phyloP scores from a whole-genome alignment of 2,888 invertebrate species.

The Scrobipalpa costella region DNA sequence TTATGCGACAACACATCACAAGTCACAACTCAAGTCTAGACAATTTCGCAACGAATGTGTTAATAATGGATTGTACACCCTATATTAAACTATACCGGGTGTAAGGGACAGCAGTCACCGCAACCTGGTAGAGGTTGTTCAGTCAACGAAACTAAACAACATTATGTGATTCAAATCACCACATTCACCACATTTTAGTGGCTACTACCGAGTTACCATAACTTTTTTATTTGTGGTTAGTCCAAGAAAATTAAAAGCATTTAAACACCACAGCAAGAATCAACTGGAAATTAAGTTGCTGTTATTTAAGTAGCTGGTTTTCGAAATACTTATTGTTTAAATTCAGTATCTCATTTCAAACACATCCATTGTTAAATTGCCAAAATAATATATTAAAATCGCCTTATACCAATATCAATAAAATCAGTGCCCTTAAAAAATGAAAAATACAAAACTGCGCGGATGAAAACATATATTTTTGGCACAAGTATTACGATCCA shows the following conservation, averaged over 20 bases:
- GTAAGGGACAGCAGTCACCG: too few relatives aligned
- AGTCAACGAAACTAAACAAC: too few relatives aligned
- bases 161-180: too few relatives aligned
- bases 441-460: neutral
- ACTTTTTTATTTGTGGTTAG: too few relatives aligned
- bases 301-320: too few relatives aligned
- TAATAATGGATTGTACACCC: neutral
- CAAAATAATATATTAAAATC: constrained; percentile 23
- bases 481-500: constrained; percentile 60
- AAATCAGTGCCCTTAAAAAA: constrained; percentile 9
- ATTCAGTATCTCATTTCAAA: constrained; percentile 5
- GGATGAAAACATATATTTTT: constrained; percentile 43
- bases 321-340: neutral
- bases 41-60: constrained; percentile 18
- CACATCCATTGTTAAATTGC: constrained; percentile 18
- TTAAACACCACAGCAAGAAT: too few relatives aligned
- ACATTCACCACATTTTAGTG: too few relatives aligned
- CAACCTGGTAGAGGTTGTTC: too few relatives aligned
- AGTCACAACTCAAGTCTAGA: constrained; percentile 56
- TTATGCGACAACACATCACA: constrained; percentile 57
- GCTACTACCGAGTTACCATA: too few relatives aligned
- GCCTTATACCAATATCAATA: constrained; percentile 15
- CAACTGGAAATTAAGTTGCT: too few relatives aligned
- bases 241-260: too few relatives aligned
- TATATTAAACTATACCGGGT: too few relatives aligned